phyloP scores from a whole-genome alignment of 2,113 vertebrate species.

The Daboia siamensis region DNA sequence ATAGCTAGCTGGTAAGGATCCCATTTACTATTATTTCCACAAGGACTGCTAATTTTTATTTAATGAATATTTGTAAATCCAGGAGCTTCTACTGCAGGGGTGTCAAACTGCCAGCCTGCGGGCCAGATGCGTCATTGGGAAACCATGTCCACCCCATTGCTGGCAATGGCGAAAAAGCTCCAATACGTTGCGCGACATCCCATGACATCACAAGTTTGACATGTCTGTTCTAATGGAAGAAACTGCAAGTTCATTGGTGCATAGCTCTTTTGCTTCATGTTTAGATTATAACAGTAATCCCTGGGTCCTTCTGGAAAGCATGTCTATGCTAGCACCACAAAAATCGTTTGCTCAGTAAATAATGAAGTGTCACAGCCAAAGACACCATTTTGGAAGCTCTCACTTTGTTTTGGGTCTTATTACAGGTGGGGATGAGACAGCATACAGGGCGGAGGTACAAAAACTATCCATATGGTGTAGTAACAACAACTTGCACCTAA shows the following conservation, averaged over 20 bases:
- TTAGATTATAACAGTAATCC: neutral
- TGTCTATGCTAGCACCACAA: neutral
- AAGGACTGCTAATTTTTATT: neutral
- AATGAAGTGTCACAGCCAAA: neutral
- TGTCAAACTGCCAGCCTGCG: too few relatives aligned
- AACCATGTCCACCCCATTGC: too few relatives aligned
- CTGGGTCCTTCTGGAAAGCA: neutral
- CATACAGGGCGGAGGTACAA: too few relatives aligned
- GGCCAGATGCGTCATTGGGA: too few relatives aligned
- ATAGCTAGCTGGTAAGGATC: neutral
- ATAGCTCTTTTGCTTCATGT: neutral
- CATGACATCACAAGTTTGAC: too few relatives aligned
- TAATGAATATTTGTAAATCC: neutral
- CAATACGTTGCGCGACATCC: too few relatives aligned
- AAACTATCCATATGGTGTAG: too few relatives aligned
- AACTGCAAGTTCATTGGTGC: neutral
- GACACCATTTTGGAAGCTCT: neutral
- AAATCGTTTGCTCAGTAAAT: neutral
- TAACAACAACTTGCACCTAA: too few relatives aligned
- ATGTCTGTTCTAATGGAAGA: neutral
- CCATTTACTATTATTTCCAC: neutral
- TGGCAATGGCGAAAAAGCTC: too few relatives aligned
- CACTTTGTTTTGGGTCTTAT: neutral
- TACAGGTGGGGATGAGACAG: too few relatives aligned
- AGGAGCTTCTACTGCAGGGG: neutral